Base-by-base conservation (phyloP, 2,113 vertebrate genomes). In the Salvelinus sp. region DNA sequence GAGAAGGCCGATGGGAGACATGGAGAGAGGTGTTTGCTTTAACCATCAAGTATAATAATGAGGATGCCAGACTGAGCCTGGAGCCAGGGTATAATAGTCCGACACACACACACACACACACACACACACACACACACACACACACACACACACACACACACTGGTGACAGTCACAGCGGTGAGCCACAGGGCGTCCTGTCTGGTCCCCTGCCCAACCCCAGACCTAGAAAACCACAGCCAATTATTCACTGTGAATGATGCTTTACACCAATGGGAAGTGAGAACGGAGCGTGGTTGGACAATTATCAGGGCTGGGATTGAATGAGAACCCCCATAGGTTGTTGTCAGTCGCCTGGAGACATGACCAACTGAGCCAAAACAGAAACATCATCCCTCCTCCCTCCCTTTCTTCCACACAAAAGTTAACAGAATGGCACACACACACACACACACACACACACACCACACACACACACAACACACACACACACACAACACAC, bases 191-290 rank as follows among this genome's bases (percentile, higher is more conserved):
- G 69, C 85, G 79, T 82, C 88, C 86, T 79, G 87, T 87, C 81
- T 91, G 90, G 85, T 83, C 72, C 23, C 4, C 2, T 77, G 83
- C 85, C 90, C 87, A 62, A 80, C 77, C 83, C 76, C 83, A 44
- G 38, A 44, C 38, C 7, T 9, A 44, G 38, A 12, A 2, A 44
- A 44, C 9, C 38, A 10, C 9, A 44, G 7, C 38, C 9, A 82
- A 93, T 92, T 90, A 93, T 91, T 91, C 84, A 64, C 85, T 60
- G 85, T 81, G 83, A 90, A 91, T 88, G 88, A 86, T 88, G 76
- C 90, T 91, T 88, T 83, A 90, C 85, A 86, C 77, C 82, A 85
- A 86, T 72, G 76, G 68, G 82, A 85, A 82, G 83, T 78, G 80
- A 81, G 81, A 82, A 88, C 80, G 74, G 85, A 86, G 82, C 76